Evolutionary conservation across 2,113 vertebrate genomes (phyloP), one percentile per base, ranked within the genome.

Genomic region (Sphaerodactylus townsendi): DNA sequence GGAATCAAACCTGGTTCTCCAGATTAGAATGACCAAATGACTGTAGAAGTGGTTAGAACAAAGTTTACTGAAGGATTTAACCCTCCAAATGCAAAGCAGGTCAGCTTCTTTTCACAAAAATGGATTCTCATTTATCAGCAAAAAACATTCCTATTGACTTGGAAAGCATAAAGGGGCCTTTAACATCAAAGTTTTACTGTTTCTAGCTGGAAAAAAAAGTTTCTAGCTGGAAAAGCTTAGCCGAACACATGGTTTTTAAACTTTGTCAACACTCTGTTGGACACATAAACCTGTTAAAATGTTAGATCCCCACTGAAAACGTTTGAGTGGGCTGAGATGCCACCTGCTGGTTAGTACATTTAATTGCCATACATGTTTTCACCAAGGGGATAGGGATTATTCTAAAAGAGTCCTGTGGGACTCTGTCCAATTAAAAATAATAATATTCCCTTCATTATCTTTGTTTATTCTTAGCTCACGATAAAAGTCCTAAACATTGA

Each of bases 281-380:
- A 79, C n/a, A 37, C 28, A 2, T 1, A 7, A 59, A 37, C 69
- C 7, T 0, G 53, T 35, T 30, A 37, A 3, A 50, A 65, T 8
- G 15, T 44, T 33, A 3, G 44, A 0, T 73, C 56, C 1, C 46
- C 8, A 37, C 35, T 35, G 2, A 0, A 62, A 85, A 70, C 74
- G 86, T 91, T 89, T 83, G 68, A 10, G 23, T 2, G 89, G 81
- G 28, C 87, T 91, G 82, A 91, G 85, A 92, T 92, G 94, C 94
- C 94, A 93, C 68, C 93, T 93, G 87, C 94, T 93, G 94, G 94
- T 77, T 89, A 88, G 59, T 0, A 4, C 41, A 72, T 73, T 78
- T 72, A 78, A 83, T 59, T 35, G 33, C 83, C 85, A 68, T n/a
- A 1, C 46, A 48, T 30, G 41, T 39, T 83, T 84, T 33, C 1